Conservation (phyloP, 1,140 invertebrate species). For the Octopus bimaculoides region DNA sequence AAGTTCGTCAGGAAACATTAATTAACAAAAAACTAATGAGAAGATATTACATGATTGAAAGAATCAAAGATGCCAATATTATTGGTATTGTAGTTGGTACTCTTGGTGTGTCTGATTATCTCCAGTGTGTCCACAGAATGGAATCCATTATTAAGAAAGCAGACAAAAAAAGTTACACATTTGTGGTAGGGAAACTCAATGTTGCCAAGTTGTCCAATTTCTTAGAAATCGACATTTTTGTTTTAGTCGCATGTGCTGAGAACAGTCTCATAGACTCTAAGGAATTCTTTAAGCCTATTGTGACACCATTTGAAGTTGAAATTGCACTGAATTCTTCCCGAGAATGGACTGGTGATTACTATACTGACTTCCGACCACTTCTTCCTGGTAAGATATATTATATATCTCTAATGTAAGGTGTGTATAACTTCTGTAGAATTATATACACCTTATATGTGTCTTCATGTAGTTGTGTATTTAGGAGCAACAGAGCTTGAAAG, state of each 20-base stretch:
- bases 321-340: conserved; percentile 72
- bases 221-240: conserved; percentile 86
- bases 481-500: not conserved
- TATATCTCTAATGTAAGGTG: not conserved
- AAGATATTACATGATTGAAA: conserved; percentile 80
- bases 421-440: too few relatives aligned
- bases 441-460: not conserved
- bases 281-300: conserved; percentile 85
- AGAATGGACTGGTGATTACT: conserved; percentile 65
- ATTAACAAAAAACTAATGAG: conserved; percentile 66
- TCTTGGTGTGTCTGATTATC: conserved; percentile 76
- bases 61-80: conserved; percentile 80
- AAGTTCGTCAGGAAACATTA: conserved; percentile 39
- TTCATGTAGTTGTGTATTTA: not conserved
- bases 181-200: conserved; percentile 90
- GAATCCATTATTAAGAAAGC: conserved; percentile 71
- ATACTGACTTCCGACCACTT: conserved; percentile 75
- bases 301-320: conserved; percentile 91
- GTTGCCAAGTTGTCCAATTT: conserved; percentile 91
- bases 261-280: conserved; percentile 76
- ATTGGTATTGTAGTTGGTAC: conserved; percentile 88
- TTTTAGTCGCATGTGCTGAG: conserved; percentile 86
- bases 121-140: conserved; percentile 72
- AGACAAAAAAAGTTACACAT: conserved; percentile 84
- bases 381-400: conserved; percentile 62